Percentiles rank a stretch among this genome's conserved stretches.
Conservation (phyloP, 1,140 invertebrate genomes). For the Procambarus clarkii region DNA sequence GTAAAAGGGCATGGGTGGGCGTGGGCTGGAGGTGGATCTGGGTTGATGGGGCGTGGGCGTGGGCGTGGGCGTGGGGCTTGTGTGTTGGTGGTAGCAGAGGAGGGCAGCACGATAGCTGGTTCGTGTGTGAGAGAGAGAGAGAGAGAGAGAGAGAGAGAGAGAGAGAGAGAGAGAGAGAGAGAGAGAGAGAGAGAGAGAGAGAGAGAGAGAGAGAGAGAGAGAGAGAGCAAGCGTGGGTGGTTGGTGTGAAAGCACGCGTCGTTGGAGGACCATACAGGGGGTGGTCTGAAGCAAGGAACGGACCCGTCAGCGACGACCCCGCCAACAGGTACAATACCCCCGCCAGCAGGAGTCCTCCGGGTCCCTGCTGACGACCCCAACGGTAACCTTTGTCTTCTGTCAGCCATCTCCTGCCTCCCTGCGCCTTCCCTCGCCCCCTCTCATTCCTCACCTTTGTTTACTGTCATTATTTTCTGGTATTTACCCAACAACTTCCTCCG, state of each 20-base stretch:
- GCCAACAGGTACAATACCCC: conserved; percentile 14
- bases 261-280: background rate
- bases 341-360: conserved; percentile 28
- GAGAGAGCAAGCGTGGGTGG: too few relatives aligned
- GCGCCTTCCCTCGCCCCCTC: conserved; percentile 7
- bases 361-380: conserved; percentile 10
- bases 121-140: background rate
- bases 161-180: background rate
- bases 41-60: too few relatives aligned
- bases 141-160: background rate
- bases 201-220: too few relatives aligned
- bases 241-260: too few relatives aligned
- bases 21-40: too few relatives aligned
- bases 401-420: conserved; percentile 18
- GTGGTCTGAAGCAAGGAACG: background rate
- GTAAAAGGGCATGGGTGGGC: too few relatives aligned
- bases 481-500: conserved; percentile 34
- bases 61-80: too few relatives aligned
- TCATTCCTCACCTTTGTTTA: conserved; percentile 37
- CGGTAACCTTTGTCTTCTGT: conserved; percentile 27
- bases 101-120: too few relatives aligned
- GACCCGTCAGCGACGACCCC: conserved; percentile 6
- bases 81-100: too few relatives aligned
- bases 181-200: too few relatives aligned
- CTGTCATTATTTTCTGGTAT: conserved; percentile 44